A percentile compares a stretch with the other conserved stretches of the same genome.
Conservation (phyloP, 2,113 vertebrate genomes). For the Pontoporia blainvillei region DNA sequence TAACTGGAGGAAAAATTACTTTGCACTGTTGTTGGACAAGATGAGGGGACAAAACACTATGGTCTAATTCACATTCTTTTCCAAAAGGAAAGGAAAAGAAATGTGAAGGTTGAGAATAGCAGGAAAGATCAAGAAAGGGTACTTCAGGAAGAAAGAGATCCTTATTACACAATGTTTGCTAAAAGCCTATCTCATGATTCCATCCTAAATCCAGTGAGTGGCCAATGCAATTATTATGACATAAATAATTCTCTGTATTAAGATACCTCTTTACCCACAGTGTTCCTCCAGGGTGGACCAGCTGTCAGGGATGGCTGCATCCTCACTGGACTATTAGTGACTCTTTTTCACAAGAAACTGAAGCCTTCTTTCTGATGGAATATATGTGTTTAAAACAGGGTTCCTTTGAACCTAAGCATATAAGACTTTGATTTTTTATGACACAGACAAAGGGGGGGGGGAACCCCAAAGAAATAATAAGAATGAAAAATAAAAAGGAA, state of each 20-base stretch:
- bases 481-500: not conserved
- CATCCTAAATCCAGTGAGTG: not conserved
- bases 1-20: not conserved
- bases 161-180: not conserved
- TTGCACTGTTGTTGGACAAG: rapidly evolving
- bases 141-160: not conserved
- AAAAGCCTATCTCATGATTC: not conserved
- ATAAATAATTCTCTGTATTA: not conserved
- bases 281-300: not conserved
- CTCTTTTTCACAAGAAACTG: not conserved
- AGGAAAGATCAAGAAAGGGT: not conserved
- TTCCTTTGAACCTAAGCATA: not conserved
- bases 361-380: not conserved
- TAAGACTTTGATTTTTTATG: not conserved
- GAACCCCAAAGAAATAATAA: not conserved
- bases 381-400: not conserved
- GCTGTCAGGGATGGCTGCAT: not conserved
- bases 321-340: not conserved
- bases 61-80: no score
- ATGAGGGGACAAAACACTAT: not conserved
- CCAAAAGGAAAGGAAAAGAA: not conserved
- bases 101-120: not conserved
- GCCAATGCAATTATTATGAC: not conserved
- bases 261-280: not conserved
- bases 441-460: not conserved